phyloP scores from a whole-genome alignment of 92 coral and sea anemone genomes.

The Micromussa lordhowensis region DNA sequence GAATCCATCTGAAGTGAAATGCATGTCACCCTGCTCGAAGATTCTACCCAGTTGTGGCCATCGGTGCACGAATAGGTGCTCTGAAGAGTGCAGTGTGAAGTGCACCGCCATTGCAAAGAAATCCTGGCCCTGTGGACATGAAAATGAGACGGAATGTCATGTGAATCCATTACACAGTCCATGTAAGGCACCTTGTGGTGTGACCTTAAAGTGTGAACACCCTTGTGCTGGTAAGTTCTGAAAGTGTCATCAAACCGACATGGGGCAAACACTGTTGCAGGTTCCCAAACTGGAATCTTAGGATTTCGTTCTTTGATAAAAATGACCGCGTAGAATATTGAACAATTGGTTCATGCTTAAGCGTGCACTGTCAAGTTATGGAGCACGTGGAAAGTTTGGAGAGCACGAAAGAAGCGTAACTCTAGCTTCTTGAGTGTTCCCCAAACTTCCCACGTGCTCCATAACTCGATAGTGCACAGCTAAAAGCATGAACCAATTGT shows the following conservation, averaged over 20 bases:
- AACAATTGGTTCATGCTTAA: too few species aligned
- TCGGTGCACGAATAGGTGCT: conserved; percentile 68
- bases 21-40: conserved; percentile 69
- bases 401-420: too few species aligned
- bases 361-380: too few species aligned
- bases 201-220: conserved; percentile 77
- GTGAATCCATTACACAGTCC: conserved; percentile 50
- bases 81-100: conserved; percentile 68
- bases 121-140: conserved; percentile 84
- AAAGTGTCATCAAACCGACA: not conserved
- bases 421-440: too few species aligned
- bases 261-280: not conserved
- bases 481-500: too few species aligned
- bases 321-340: not conserved
- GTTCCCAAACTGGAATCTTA: not conserved
- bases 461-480: too few species aligned
- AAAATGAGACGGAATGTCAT: conserved; percentile 68
- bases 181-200: conserved; percentile 79
- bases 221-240: conserved; percentile 73
- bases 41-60: conserved; percentile 71
- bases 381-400: too few species aligned
- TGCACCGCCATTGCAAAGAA: conserved; percentile 55
- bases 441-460: too few species aligned
- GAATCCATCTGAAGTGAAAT: conserved; percentile 59
- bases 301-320: not conserved